phyloP scores from a whole-genome alignment of 2,888 invertebrate species.

The Mythimna albipuncta region DNA sequence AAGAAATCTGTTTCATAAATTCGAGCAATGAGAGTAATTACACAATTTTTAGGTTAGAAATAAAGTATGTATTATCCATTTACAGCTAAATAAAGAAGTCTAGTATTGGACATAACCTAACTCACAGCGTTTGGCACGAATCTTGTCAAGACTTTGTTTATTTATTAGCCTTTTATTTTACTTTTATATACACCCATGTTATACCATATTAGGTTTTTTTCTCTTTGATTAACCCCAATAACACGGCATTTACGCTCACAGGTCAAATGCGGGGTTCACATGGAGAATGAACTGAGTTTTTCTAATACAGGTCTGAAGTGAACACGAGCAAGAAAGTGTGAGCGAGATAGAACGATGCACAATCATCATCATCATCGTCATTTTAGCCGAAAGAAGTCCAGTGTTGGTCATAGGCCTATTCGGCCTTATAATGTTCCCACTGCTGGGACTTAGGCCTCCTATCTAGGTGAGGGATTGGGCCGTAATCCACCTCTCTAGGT shows the following conservation, averaged over 20 bases:
- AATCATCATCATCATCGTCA: too few species aligned
- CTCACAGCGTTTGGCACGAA: not conserved
- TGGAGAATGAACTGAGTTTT: not conserved
- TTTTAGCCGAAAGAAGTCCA: too few species aligned
- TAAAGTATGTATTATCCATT: not conserved
- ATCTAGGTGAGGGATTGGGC: too few species aligned
- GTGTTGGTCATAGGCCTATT: too few species aligned
- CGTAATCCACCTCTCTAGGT: too few species aligned
- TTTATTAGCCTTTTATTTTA: not conserved
- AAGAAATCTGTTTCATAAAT: too few species aligned
- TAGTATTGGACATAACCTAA: not conserved
- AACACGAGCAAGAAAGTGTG: not conserved
- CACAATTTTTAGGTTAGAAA: too few species aligned
- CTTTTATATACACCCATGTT: conserved; percentile 13
- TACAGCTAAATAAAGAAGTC: not conserved
- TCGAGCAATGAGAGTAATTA: too few species aligned
- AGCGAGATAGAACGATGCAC: not conserved
- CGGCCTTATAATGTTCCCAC: too few species aligned
- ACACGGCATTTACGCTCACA: not conserved
- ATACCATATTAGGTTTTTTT: not conserved
- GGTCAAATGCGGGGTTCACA: not conserved
- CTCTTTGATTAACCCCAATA: not conserved
- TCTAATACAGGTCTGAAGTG: not conserved
- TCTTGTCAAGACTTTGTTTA: not conserved
- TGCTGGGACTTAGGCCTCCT: too few species aligned